Conservation (phyloP, 2,888 invertebrate genomes). For the Thymelicus lineola region DNA sequence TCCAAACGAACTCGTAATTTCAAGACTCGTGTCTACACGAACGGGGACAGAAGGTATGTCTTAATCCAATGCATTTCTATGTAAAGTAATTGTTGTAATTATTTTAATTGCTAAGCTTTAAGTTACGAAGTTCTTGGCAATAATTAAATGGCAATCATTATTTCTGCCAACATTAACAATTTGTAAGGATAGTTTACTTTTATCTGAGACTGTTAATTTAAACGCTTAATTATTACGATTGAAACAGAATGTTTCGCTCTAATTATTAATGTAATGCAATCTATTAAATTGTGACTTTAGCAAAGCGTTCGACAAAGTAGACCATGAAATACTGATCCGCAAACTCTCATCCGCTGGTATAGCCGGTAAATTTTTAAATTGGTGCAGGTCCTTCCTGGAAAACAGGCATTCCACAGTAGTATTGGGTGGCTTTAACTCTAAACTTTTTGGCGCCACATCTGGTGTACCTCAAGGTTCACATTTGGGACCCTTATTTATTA, state of each 20-base stretch:
- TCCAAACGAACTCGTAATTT: neutral
- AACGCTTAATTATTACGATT: neutral
- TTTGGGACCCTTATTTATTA: too few species aligned
- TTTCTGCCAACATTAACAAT: slow-evolving; percentile 5
- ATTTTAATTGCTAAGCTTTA: slow-evolving; percentile 20
- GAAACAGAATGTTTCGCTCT: neutral
- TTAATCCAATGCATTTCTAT: slow-evolving; percentile 26
- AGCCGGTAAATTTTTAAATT: too few species aligned
- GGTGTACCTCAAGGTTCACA: too few species aligned
- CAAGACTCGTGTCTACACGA: slow-evolving; percentile 13
- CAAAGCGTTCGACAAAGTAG: too few species aligned
- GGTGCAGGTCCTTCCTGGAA: too few species aligned
- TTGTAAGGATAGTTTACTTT: neutral
- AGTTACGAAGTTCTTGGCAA: slow-evolving; percentile 15
- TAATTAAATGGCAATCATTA: slow-evolving; percentile 14
- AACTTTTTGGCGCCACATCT: too few species aligned
- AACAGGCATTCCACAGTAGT: too few species aligned
- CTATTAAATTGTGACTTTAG: too few species aligned
- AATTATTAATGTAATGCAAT: neutral
- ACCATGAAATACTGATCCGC: too few species aligned
- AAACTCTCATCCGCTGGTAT: too few species aligned
- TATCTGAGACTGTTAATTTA: neutral
- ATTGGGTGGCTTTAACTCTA: too few species aligned
- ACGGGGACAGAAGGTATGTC: slow-evolving; percentile 19
- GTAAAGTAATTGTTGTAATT: slow-evolving; percentile 27